Evolutionary conservation across 2,888 invertebrate genomes (phyloP), one percentile per base, ranked within the genome.

Genomic region (Eupeodes luniger): DNA sequence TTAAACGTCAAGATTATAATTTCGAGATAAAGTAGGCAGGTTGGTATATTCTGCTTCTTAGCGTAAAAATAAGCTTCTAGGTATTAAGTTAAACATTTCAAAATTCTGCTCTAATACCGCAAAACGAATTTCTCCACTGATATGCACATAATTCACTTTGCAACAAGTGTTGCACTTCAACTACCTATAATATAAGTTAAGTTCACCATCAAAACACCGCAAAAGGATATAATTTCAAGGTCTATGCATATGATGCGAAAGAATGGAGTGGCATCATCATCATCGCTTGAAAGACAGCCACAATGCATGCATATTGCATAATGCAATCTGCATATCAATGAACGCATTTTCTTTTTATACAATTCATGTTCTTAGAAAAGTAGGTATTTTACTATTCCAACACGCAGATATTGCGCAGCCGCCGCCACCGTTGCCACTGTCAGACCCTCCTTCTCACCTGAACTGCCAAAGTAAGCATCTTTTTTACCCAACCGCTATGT

Each of bases 311-410:
- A 80, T 77, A 80, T 77, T 77, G 84, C 80, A 80, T 77, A 80
- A 80, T 77, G 84, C 80, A 80, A 80, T 84, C 70, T 87, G 87
- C 87, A 87, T 87, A 74, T 57, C 76, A 84, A 80, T 72, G 76
- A 61, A 83, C 80, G 76, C 80, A 69, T 80, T 80, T 86, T 53
- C 69, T 83, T 80, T 19, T 49, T 66, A 67, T 40, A 40, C 40
- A 40, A 5, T 67, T 66, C 83, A 80, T 84, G 80, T 74, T 87
- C 83, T 62, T 5, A 57, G 67, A 79, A 84, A 80, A 72, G 27
- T 47, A 10, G 12, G 47, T 79, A 64, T 82, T 79, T 82, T 69
- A 64, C 82, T 64, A 86, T 82, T 76, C 79, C 27, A 55, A 55
- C 51, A 36, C 34, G 51, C 49, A 49, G 12, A 47, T 40, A 57